A percentile compares a stretch with the other conserved stretches of the same genome.
Evolutionary conservation across 2,888 invertebrate species (phyloP).

Genomic region (Acrobeloides nanus): DNA sequence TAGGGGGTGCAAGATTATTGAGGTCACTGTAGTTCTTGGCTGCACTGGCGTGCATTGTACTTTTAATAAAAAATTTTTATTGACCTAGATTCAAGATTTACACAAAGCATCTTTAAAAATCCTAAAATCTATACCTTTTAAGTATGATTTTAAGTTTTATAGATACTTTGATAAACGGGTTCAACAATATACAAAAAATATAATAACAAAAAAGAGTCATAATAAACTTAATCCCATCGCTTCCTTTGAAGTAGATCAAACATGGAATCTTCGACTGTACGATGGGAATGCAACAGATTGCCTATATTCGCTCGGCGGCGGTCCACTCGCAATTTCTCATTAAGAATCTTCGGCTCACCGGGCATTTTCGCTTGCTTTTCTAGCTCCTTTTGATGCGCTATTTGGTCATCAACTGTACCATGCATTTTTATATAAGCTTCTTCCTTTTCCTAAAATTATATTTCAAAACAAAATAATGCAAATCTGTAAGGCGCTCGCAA

Average conservation of each 20-base stretch:
- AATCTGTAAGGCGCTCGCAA: too few relatives aligned
- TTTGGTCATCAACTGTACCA: conserved; percentile 16
- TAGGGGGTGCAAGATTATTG: too few relatives aligned
- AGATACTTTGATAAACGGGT: too few relatives aligned
- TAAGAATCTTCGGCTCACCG: conserved; percentile 20
- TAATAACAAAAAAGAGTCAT: too few relatives aligned
- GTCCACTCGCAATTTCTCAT: conserved; percentile 12
- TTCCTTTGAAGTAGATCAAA: conserved; percentile 35
- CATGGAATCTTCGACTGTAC: conserved; percentile 47
- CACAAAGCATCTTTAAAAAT: too few relatives aligned
- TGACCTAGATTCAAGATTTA: too few relatives aligned
- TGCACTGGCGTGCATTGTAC: too few relatives aligned
- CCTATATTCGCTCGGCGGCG: conserved; percentile 40
- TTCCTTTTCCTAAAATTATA: conserved; percentile 26
- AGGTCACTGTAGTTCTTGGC: too few relatives aligned
- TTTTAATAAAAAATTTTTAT: too few relatives aligned
- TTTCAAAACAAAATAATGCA: not conserved
- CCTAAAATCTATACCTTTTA: too few relatives aligned
- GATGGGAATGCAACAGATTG: conserved; percentile 44
- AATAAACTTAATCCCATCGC: conserved; percentile 46
- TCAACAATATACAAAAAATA: too few relatives aligned
- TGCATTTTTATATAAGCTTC: conserved; percentile 20
- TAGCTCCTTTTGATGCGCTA: conserved; percentile 3
- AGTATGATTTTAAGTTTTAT: too few relatives aligned
- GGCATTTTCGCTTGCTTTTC: conserved; percentile 27